Percentiles rank a stretch among this genome's conserved stretches.
These are phyloP conservation scores for Proisotoma minuta DNA, from an alignment of 2,888 invertebrate genomes.

Conservation along the genomic window DNA sequence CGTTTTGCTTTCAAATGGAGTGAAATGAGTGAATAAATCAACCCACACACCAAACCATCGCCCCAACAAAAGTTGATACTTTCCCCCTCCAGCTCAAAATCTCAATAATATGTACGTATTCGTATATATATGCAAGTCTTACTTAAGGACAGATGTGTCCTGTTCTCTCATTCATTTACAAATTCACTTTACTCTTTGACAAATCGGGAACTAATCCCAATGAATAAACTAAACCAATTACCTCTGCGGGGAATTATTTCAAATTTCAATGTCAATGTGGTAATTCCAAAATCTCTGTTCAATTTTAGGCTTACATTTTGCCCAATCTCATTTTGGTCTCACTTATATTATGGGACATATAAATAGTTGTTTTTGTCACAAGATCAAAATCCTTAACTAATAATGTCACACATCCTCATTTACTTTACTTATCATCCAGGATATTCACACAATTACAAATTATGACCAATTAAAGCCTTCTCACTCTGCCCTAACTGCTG, in stretches of 20 bases:
- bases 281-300: too few relatives aligned
- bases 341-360: too few relatives aligned
- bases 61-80: too few relatives aligned
- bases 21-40: conserved; percentile 1
- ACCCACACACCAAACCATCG: too few relatives aligned
- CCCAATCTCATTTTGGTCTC: too few relatives aligned
- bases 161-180: conserved; percentile 1
- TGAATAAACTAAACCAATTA: background rate
- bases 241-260: background rate
- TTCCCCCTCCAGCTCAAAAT: background rate
- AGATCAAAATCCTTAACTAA: too few relatives aligned
- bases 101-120: background rate
- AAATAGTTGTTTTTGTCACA: too few relatives aligned
- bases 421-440: background rate
- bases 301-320: too few relatives aligned
- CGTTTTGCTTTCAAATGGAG: conserved; percentile 2
- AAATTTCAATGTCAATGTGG: too few relatives aligned
- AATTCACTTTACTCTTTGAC: conserved; percentile 5
- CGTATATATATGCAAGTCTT: background rate
- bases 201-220: background rate
- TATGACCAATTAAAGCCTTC: background rate
- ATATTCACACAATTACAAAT: conserved; percentile 3
- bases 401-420: conserved; percentile 6
- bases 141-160: background rate
- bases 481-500: background rate